Percentiles rank a stretch among this genome's conserved stretches.
Conservation (phyloP, 64 coral and sea anemone species). For the Pocillopora damicornis region DNA sequence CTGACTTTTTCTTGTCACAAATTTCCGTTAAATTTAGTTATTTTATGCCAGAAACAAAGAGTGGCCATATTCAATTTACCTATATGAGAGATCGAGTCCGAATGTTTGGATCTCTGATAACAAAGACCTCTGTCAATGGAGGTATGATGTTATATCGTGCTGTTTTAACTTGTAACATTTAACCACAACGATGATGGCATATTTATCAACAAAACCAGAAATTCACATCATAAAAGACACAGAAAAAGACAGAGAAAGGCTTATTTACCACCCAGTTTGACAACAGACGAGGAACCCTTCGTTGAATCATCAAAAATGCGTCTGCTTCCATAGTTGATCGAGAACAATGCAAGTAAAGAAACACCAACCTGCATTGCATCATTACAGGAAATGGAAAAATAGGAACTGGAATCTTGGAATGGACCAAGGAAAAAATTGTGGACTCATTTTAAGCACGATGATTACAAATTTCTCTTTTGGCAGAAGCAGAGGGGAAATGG, state of each 20-base stretch:
- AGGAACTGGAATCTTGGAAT: conserved; percentile 19
- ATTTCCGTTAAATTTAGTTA: background rate
- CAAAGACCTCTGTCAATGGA: background rate
- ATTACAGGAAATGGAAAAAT: background rate
- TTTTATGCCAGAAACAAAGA: background rate
- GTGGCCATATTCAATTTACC: background rate
- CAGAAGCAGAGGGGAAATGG: too few relatives aligned
- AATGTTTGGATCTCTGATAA: background rate
- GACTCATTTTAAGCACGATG: too few relatives aligned
- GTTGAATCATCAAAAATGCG: conserved; percentile 51
- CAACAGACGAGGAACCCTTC: conserved; percentile 49
- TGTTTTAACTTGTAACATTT: background rate
- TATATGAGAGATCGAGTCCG: background rate
- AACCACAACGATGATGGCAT: background rate
- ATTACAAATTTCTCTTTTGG: too few relatives aligned
- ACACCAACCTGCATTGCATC: conserved; percentile 7
- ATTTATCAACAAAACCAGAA: background rate
- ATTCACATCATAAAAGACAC: too few relatives aligned
- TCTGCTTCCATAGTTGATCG: conserved; percentile 57
- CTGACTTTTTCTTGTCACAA: background rate
- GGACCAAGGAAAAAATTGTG: background rate
- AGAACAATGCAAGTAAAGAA: background rate
- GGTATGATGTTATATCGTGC: background rate
- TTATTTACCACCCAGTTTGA: conserved; percentile 56
- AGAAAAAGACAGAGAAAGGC: background rate